Base-by-base conservation (phyloP, 2,113 vertebrate genomes). In the Eulemur macaco region DNA sequence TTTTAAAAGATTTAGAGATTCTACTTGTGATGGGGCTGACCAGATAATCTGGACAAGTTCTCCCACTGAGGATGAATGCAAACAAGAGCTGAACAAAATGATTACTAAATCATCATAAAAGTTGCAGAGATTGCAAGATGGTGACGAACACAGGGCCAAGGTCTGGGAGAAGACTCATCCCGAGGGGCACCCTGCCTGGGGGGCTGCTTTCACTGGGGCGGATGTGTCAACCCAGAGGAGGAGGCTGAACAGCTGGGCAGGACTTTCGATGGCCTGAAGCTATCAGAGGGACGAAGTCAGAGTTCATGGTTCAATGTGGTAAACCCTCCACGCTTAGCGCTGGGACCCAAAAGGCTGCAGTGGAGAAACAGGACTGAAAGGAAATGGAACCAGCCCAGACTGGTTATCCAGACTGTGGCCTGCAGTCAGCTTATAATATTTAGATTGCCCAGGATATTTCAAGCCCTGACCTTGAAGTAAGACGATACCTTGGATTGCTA, bases 201-300 rank as follows among this genome's bases (percentile, higher is more conserved):
- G 20, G n/a, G 69, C 56, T 34, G n/a, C 1, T 1, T 52, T 52
- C 31, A 7, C 3, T 3, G 2, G 17, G 23, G 54, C 4, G 7
- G 17, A 11, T 5, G 18, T 34, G 42, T 52, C 45, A 73, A 39
- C 18, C 8, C n/a, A 21, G n/a, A 25, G 83, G 45, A 17, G 25
- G 34, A 6, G 2, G 56, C 18, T 50, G 52, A 14, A 11, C 5
- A 39, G 34, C 54, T 60, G 12, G 23, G 17, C 78, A 0, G 25
- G 11, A 5, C 68, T 27, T 42, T 9, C 1, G 8, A 63, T 3
- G 29, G 90, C 80, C 34, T 74, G 23, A 0, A 17, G 80, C 20
- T 25, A 42, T 23, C 5, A 29, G 27, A 39, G 34, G 34, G 52
- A 37, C 23, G 9, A 21, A 73, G 17, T 34, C 8, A 21, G 13